A percentile compares a stretch with the other conserved stretches of the same genome.
These are phyloP conservation scores for Lampris incognitus DNA, from an alignment of 2,113 vertebrate genomes.

Conservation along the genomic window DNA sequence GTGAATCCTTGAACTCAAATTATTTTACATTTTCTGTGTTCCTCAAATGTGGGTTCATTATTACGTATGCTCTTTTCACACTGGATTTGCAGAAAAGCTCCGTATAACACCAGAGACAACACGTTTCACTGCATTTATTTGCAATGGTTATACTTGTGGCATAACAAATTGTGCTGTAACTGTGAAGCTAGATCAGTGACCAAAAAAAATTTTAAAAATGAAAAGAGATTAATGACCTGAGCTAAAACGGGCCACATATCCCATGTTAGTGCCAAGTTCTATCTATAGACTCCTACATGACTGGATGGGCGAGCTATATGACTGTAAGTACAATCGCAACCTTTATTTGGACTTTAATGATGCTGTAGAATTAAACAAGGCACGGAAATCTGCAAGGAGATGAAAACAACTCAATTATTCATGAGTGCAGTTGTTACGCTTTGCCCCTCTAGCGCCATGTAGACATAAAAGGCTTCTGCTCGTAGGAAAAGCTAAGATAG, in stretches of 20 bases:
- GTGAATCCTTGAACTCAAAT: too few species aligned
- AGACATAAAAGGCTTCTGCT: constrained; percentile 34
- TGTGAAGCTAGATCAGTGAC: too few species aligned
- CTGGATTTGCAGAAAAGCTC: too few species aligned
- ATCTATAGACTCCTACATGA: neutral
- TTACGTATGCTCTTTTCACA: too few species aligned
- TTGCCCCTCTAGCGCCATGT: constrained; percentile 34
- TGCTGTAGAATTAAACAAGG: constrained; percentile 18
- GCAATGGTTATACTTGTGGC: too few species aligned
- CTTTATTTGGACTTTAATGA: constrained; percentile 1
- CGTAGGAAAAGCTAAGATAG: constrained; percentile 3
- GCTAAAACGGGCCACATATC: too few species aligned
- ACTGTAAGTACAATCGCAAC: neutral
- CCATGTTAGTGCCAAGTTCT: neutral
- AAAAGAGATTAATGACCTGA: too few species aligned
- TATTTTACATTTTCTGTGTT: too few species aligned
- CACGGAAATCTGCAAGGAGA: neutral
- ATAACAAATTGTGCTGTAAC: neutral
- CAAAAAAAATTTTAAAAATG: too few species aligned
- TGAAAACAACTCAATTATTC: constrained; percentile 68
- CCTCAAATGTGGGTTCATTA: too few species aligned
- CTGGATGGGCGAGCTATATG: neutral
- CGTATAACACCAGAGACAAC: too few species aligned
- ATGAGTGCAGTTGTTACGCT: constrained; percentile 45
- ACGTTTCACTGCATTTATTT: too few species aligned